phyloP scores from a whole-genome alignment of 2,797 vertebrate genomes.

The Kryptopterus vitreolus region DNA sequence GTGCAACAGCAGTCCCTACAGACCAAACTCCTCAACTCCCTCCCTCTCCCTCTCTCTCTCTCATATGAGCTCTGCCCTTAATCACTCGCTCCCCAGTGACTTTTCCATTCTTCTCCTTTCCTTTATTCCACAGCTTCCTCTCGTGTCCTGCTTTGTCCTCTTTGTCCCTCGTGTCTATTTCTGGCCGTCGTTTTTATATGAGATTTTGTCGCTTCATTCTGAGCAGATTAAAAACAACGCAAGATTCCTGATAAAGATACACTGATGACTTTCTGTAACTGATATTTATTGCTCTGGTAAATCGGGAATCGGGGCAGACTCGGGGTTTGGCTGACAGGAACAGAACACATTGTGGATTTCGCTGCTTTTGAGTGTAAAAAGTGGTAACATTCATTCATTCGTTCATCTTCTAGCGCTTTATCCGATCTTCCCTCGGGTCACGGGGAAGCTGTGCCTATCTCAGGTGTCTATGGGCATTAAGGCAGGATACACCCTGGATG shows the following conservation, averaged over 20 bases:
- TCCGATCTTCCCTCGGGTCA: too few species aligned
- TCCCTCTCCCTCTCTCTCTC: background rate
- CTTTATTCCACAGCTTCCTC: conserved; percentile 12
- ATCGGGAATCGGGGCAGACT: background rate
- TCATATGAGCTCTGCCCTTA: conserved; percentile 31
- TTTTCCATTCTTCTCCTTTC: conserved; percentile 24
- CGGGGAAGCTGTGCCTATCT: too few species aligned
- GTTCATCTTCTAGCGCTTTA: too few species aligned
- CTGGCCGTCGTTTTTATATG: background rate
- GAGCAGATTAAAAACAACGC: background rate
- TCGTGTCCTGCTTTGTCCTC: conserved; percentile 27
- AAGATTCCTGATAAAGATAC: background rate
- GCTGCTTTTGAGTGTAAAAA: background rate
- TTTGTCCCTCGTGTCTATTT: conserved; percentile 1
- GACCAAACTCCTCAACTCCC: conserved; percentile 3
- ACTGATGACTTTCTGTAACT: background rate
- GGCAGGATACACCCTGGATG: too few species aligned
- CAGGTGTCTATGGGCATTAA: too few species aligned
- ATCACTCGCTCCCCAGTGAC: conserved; percentile 37
- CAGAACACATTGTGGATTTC: background rate
- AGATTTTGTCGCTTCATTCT: background rate
- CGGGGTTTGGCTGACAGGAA: background rate
- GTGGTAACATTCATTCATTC: too few species aligned
- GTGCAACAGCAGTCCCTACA: conserved; percentile 25
- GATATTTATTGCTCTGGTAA: background rate